Evolutionary conservation across 2,888 invertebrate species (phyloP).

Genomic region (Petrolisthes cinctipes): DNA sequence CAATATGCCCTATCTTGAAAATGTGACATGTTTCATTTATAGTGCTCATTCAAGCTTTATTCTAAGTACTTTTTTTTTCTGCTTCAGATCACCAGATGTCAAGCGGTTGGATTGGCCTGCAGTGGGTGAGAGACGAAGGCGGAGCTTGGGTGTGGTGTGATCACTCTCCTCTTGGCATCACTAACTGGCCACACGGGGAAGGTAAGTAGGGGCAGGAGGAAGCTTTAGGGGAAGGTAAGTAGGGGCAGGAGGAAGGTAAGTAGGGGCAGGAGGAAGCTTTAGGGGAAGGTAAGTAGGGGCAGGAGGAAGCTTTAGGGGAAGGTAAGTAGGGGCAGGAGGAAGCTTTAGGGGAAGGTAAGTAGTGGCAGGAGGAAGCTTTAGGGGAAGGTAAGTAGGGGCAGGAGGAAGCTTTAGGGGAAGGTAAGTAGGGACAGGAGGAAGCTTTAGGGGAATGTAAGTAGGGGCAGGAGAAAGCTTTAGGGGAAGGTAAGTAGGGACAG

Average conservation of each 20-base stretch:
- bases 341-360: background rate
- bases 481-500: too few species aligned
- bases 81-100: background rate
- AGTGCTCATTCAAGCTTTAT: too few species aligned
- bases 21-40: too few species aligned
- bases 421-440: too few species aligned
- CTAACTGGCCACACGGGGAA: background rate
- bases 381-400: too few species aligned
- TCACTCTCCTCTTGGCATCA: background rate
- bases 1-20: too few species aligned
- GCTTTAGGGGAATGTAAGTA: too few species aligned
- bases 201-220: background rate
- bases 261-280: background rate
- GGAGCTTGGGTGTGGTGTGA: background rate
- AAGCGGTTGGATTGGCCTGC: background rate
- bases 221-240: background rate
- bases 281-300: background rate
- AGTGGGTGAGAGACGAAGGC: background rate
- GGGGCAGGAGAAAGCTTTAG: too few species aligned
- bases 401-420: too few species aligned
- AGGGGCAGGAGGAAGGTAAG: background rate
- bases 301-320: background rate
- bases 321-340: background rate
- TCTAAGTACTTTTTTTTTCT: too few species aligned
- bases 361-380: background rate